phyloP scores from a whole-genome alignment of 2,797 vertebrate genomes.

The Heterohyrax brucei region DNA sequence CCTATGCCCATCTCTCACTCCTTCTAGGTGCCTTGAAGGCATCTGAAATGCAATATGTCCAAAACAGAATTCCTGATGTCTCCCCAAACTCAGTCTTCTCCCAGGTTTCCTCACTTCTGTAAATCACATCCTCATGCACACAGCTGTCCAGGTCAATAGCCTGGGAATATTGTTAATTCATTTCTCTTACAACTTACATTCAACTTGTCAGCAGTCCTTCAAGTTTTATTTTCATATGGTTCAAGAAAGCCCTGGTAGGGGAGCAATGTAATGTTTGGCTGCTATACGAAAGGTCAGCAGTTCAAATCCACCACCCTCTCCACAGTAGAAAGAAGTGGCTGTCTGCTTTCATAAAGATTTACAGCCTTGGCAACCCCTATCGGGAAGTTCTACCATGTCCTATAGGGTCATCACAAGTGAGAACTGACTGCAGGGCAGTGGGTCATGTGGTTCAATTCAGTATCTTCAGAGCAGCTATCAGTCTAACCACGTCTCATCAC shows the following conservation, averaged over 20 bases:
- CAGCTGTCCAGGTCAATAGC: neutral
- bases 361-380: neutral
- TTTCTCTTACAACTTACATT: neutral
- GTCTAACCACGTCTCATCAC: neutral
- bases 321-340: neutral
- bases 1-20: neutral
- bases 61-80: neutral
- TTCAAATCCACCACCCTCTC: neutral
- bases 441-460: neutral
- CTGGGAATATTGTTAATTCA: neutral
- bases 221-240: neutral
- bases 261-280: neutral
- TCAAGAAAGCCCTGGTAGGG: neutral
- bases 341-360: neutral
- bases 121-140: neutral
- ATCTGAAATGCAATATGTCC: neutral
- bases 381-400: neutral
- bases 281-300: neutral
- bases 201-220: neutral
- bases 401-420: neutral
- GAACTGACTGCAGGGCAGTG: neutral
- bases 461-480: slow-evolving; percentile 26
- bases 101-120: neutral
- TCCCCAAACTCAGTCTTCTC: neutral
- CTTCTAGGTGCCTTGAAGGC: neutral